phyloP scores from a whole-genome alignment of 2,888 invertebrate species.

The Hemistola chrysoprasaria region DNA sequence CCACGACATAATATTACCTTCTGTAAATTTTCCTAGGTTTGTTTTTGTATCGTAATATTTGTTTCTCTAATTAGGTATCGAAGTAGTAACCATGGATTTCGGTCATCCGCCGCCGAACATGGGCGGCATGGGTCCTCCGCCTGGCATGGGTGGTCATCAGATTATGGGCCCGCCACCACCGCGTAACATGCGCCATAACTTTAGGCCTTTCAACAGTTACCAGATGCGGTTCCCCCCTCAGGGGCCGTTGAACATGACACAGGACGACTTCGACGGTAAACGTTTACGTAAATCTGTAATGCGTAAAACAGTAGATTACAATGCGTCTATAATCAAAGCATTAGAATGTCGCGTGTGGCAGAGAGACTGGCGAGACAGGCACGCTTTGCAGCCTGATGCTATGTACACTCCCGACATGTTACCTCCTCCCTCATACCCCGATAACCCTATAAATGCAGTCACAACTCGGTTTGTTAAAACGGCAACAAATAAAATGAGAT shows the following conservation, averaged over 20 bases:
- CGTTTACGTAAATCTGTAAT: slow-evolving; percentile 97
- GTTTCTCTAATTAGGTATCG: slow-evolving; percentile 75
- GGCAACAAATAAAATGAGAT: slow-evolving; percentile 99
- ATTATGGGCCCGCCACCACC: slow-evolving; percentile 54
- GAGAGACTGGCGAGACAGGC: slow-evolving; percentile 93
- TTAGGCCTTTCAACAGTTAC: slow-evolving; percentile 71
- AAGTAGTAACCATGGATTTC: slow-evolving; percentile 74
- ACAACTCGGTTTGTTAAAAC: slow-evolving; percentile 98
- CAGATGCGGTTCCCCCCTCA: slow-evolving; percentile 78
- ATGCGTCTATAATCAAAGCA: slow-evolving; percentile 95
- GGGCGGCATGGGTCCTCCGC: slow-evolving; percentile 72
- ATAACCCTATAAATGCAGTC: slow-evolving; percentile 98
- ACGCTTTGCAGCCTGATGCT: slow-evolving; percentile 96
- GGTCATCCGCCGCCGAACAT: slow-evolving; percentile 73
- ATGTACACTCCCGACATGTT: slow-evolving; percentile 96
- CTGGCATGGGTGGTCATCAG: slow-evolving; percentile 49
- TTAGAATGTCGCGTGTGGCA: slow-evolving; percentile 98
- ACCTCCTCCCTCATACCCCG: slow-evolving; percentile 96
- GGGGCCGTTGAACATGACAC: slow-evolving; percentile 86
- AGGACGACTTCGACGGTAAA: slow-evolving; percentile 97
- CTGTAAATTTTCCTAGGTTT: slow-evolving; percentile 31
- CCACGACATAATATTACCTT: slow-evolving; percentile 32
- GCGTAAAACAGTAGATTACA: slow-evolving; percentile 99
- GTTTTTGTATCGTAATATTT: slow-evolving; percentile 44
- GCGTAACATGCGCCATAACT: slow-evolving; percentile 74